Conservation (phyloP, 2,113 vertebrate genomes). For the Mobula birostris region DNA sequence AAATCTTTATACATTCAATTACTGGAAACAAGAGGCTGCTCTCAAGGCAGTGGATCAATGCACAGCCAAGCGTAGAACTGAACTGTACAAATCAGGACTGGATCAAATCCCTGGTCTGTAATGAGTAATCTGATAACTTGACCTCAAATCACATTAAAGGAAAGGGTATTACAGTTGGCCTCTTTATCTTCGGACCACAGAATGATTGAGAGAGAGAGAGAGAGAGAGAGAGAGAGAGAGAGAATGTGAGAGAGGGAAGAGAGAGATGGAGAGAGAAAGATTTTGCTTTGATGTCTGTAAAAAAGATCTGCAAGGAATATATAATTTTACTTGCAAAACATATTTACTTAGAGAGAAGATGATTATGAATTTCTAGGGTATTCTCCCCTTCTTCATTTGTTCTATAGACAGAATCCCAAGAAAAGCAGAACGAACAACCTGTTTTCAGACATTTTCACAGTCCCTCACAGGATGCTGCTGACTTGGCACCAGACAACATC, state of each 20-base stretch:
- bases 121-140: background rate
- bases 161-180: background rate
- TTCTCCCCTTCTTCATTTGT: background rate
- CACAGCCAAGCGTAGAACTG: background rate
- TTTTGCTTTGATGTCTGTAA: background rate
- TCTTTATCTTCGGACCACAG: background rate
- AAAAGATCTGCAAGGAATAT: background rate
- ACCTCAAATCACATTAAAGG: background rate
- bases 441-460: background rate
- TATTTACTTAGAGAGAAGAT: background rate
- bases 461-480: background rate
- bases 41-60: background rate
- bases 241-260: background rate
- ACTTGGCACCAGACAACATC: background rate
- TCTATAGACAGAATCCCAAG: background rate
- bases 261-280: background rate
- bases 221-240: background rate
- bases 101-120: background rate
- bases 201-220: background rate
- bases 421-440: background rate
- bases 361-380: background rate
- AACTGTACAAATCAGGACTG: background rate
- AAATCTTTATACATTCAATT: slow-evolving; percentile 4
- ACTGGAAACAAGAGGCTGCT: background rate
- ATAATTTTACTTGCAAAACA: background rate